phyloP scores from a whole-genome alignment of 1,140 invertebrate species.

The Melitaea cinxia region DNA sequence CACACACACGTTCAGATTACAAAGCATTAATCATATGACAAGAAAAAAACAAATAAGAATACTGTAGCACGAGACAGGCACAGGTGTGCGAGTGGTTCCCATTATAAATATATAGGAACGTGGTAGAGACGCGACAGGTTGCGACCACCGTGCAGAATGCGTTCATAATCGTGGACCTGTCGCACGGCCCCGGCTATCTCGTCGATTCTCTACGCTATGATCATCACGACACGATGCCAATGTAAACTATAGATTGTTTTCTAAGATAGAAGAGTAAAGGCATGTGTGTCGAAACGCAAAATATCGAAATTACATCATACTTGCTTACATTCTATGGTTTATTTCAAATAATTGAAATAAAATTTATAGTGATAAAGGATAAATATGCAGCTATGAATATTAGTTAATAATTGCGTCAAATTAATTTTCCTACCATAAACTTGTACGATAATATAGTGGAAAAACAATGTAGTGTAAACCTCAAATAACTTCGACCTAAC shows the following conservation, averaged over 20 bases:
- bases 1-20: background rate
- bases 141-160: slow-evolving; percentile 72
- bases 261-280: slow-evolving; percentile 10
- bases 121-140: slow-evolving; percentile 54
- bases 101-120: slow-evolving; percentile 51
- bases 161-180: slow-evolving; percentile 76
- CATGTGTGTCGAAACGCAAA: slow-evolving; percentile 18
- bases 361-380: too few relatives aligned
- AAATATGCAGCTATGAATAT: too few relatives aligned
- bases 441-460: too few relatives aligned
- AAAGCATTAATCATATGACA: background rate
- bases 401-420: too few relatives aligned
- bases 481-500: too few relatives aligned
- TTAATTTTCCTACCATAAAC: too few relatives aligned
- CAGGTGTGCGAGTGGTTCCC: slow-evolving; percentile 54
- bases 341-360: background rate
- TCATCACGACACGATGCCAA: slow-evolving; percentile 30
- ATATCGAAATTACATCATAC: slow-evolving; percentile 2
- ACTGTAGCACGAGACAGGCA: slow-evolving; percentile 48
- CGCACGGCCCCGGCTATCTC: slow-evolving; percentile 63
- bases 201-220: slow-evolving; percentile 50
- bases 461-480: too few relatives aligned
- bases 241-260: slow-evolving; percentile 23
- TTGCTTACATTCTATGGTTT: background rate
- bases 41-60: background rate